Conservation (phyloP, 2,888 invertebrate species). For the Lasius platythorax region DNA sequence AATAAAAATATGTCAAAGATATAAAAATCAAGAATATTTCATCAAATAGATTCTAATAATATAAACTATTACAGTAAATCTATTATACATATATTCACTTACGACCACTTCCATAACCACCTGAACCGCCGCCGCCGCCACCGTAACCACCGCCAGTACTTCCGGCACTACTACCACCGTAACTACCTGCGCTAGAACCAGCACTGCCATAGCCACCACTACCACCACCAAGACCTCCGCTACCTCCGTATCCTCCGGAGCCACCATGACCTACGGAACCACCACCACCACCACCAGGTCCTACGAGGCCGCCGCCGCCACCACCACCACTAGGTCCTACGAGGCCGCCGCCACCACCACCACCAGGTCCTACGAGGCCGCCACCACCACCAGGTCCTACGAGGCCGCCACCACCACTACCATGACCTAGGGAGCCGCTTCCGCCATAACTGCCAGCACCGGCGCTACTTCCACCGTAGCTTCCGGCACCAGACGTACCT, state of each 20-base stretch:
- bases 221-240: slow-evolving; percentile 11
- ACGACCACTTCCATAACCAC: slow-evolving; percentile 38
- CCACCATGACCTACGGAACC: slow-evolving; percentile 41
- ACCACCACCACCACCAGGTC: slow-evolving; percentile 51
- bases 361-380: not conserved
- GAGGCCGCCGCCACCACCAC: not conserved
- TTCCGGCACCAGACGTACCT: slow-evolving; percentile 37
- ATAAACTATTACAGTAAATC: not conserved
- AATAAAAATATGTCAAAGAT: not conserved
- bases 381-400: slow-evolving; percentile 37
- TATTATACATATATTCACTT: slow-evolving; percentile 17
- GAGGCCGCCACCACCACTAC: slow-evolving; percentile 27
- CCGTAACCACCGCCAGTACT: slow-evolving; percentile 41
- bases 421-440: slow-evolving; percentile 24
- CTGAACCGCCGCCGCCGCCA: not conserved
- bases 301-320: slow-evolving; percentile 42
- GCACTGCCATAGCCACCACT: slow-evolving; percentile 48
- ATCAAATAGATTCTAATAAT: not conserved
- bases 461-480: slow-evolving; percentile 34
- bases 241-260: slow-evolving; percentile 36
- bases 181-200: slow-evolving; percentile 39
- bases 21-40: slow-evolving; percentile 6
- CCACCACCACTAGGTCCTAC: slow-evolving; percentile 10
- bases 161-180: slow-evolving; percentile 39
- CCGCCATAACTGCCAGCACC: slow-evolving; percentile 41